Percentiles rank a stretch among this genome's conserved stretches.
Evolutionary conservation across 1,140 invertebrate genomes (phyloP).

Genomic region (Anthonomus grandis): DNA sequence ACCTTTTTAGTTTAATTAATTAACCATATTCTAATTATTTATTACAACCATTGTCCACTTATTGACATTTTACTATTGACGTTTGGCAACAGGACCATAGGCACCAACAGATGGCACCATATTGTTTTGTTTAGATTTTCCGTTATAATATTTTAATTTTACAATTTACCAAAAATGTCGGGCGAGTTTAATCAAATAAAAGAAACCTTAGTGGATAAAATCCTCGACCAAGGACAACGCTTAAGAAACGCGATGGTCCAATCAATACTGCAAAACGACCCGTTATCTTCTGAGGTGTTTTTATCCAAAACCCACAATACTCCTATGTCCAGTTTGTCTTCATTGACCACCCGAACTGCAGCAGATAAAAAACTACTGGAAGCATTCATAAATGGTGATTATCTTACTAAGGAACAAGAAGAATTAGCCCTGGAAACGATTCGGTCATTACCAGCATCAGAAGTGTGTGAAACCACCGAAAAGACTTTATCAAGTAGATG

Average conservation of each 20-base stretch:
- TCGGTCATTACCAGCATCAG: conserved; percentile 40
- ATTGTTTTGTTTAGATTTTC: no score
- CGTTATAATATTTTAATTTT: no score
- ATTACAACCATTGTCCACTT: no score
- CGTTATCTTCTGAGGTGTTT: conserved; percentile 34
- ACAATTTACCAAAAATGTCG: conserved; percentile 16
- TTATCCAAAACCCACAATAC: conserved; percentile 24
- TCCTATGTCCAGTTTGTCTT: conserved; percentile 12
- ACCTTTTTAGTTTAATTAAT: no score
- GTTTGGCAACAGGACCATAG: no score
- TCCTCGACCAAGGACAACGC: conserved; percentile 42
- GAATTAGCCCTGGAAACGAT: conserved; percentile 43
- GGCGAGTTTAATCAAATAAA: conserved; percentile 6
- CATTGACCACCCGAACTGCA: conserved; percentile 1
- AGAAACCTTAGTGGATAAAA: conserved; percentile 37
- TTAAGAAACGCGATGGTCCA: conserved; percentile 42
- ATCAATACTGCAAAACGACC: conserved; percentile 43
- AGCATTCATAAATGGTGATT: conserved; percentile 39
- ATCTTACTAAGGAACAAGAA: conserved; percentile 41
- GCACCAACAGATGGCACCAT: no score
- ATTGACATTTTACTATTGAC: no score
- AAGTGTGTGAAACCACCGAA: conserved; percentile 36
- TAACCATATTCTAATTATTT: no score
- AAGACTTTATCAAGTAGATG: conserved; percentile 24
- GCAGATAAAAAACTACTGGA: conserved; percentile 25